Base-by-base conservation (phyloP, 2,888 invertebrate species). In the Neoascia interrupta region DNA sequence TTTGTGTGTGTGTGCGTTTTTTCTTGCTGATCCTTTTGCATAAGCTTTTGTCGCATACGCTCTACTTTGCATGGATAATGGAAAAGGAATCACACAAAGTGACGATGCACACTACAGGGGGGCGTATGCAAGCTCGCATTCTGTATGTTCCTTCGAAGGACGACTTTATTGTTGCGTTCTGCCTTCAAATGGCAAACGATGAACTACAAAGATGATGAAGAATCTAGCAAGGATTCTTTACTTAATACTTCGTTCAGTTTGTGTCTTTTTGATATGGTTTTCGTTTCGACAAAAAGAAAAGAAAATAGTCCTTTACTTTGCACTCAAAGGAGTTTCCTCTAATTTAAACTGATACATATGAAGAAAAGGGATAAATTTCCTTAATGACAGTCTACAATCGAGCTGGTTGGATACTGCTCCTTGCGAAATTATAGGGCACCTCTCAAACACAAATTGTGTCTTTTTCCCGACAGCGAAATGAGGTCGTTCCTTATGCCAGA, bases 11-110 rank as follows among this genome's bases (percentile, higher is more conserved):
- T 51, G n/a, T 41, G 26, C 5, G 19, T 43, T 58, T 16, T 51
- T 6, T 34, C 6, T 13, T 2, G 41, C 45, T 66, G 58, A 41
- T 58, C 41, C 56, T 68, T 56, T 56, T 36, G 37, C 18, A 28
- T 36, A 56, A 43, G 28, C 63, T 23, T 45, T 58, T 64, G 56
- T 70, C 58, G 70, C 43, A 58, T 37, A 76, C 58, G 76, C 76
- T 76, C 76, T 76, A 76, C 72, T 76, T 76, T 64, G 47, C 72
- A 49, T 53, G 53, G 47, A 76, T 72, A 72, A 76, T 60, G 19
- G 58, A 72, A 70, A 53, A 58, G 18, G 37, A 72, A 47, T 70
- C 39, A 19, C 53, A 64, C 49, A 75, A 69, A 75, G 69, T 37
- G 75, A 69, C 18, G 53, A 60, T 47, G 58, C 56, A 61, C 31